Percentiles rank a stretch among this genome's conserved stretches.
Evolutionary conservation across 2,113 vertebrate genomes (phyloP).

Genomic region (Asarcornis scutulata): DNA sequence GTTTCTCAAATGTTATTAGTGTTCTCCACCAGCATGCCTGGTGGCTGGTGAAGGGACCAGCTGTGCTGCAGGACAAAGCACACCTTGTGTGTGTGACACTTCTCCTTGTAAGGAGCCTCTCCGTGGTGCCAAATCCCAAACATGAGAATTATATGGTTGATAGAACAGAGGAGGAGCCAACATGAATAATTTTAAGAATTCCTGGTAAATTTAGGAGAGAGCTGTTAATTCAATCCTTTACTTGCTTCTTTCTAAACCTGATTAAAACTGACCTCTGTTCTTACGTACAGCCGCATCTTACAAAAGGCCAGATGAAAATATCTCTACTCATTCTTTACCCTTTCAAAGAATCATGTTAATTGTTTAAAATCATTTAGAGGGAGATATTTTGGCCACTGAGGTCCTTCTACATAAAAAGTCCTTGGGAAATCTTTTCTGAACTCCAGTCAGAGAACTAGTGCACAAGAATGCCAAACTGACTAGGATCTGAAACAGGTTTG

Average conservation of each 20-base stretch:
- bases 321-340: background rate
- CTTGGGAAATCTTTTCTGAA: background rate
- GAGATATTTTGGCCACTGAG: background rate
- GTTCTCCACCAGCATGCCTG: background rate
- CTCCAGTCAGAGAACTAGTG: background rate
- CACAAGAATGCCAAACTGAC: background rate
- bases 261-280: background rate
- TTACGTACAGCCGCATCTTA: background rate
- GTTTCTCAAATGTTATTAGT: background rate
- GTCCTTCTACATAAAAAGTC: background rate
- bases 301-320: background rate
- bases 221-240: background rate
- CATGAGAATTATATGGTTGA: background rate
- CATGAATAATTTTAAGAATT: background rate
- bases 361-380: background rate
- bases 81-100: background rate
- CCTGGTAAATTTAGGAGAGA: background rate
- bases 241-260: background rate
- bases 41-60: fast-evolving
- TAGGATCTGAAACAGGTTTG: background rate
- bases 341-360: fast-evolving
- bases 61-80: background rate
- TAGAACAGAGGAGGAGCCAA: background rate
- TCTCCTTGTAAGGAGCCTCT: background rate
- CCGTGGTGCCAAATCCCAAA: background rate